Evolutionary conservation across 1,140 invertebrate genomes (phyloP).

Genomic region (Drosophila chauvacae): DNA sequence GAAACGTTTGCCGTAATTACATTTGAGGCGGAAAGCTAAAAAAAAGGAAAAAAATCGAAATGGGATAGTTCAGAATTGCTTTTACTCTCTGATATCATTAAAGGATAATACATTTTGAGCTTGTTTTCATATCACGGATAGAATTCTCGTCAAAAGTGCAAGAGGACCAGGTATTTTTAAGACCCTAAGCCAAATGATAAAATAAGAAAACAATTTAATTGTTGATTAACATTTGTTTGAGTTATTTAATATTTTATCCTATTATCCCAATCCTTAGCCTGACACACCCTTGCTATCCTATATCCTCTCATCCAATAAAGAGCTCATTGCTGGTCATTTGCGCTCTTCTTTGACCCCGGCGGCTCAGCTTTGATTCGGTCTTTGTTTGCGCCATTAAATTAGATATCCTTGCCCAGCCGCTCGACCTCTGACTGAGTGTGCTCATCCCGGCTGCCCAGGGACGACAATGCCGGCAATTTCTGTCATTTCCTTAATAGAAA

Average conservation of each 20-base stretch:
- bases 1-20: constrained; percentile 78
- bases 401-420: constrained; percentile 65
- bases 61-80: background rate
- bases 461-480: constrained; percentile 76
- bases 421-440: constrained; percentile 36
- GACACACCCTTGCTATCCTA: background rate
- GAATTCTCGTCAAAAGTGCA: too few relatives aligned
- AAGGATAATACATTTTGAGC: too few relatives aligned
- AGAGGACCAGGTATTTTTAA: too few relatives aligned
- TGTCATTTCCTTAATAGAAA: constrained; percentile 83
- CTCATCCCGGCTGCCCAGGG: constrained; percentile 23
- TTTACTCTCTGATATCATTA: background rate
- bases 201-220: too few relatives aligned
- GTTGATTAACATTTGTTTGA: background rate
- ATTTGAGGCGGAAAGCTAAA: constrained; percentile 37
- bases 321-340: constrained; percentile 66
- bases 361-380: constrained; percentile 54
- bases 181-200: too few relatives aligned
- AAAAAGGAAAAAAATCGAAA: background rate
- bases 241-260: background rate
- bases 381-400: constrained; percentile 82
- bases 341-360: constrained; percentile 36
- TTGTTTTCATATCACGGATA: too few relatives aligned
- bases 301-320: constrained; percentile 12
- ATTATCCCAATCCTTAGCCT: background rate